Evolutionary conservation across 2,113 vertebrate species (phyloP), one percentile per base, ranked within the genome.

Genomic region (Oncorhynchus kisutch): DNA sequence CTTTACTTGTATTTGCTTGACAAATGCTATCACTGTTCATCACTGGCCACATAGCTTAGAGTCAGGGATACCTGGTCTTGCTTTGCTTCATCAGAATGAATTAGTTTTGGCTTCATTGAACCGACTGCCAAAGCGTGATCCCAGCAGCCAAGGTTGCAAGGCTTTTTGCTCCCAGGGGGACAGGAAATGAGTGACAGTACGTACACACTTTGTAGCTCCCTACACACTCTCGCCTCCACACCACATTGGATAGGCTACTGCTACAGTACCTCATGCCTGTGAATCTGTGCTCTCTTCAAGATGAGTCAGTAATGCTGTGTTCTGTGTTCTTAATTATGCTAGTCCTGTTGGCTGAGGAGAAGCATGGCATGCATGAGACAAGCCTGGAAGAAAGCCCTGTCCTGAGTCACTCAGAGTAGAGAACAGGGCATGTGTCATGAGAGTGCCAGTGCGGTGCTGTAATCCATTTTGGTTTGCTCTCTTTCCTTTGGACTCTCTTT

Each of bases 401-500:
- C 74, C 70, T 22, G 14, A 81, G 77, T 73, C 73, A 73, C 71
- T 81, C 34, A 74, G 82, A 77, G 74, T 82, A 86, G 82, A 54
- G 79, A 77, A 70, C 72, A 89, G 84, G 83, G 80, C 83, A 80
- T 80, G 90, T 88, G 85, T 90, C 90, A 86, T 81, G 82, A 88
- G 89, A 90, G 83, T 78, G 71, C 77, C 75, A 90, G 78, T 80
- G 82, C 88, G 54, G 79, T 84, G 70, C 85, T 91, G 79, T 88
- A 90, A 93, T 93, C 88, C 79, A 85, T 88, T 92, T 92, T 88
- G 86, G 89, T 89, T 91, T 84, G 84, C 88, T 91, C 84, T 79
- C 88, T 88, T 91, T 90, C 80, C 83, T 84, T 67, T 71, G 65
- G 73, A 81, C 81, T 80, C 25, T 67, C 66, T 83, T 82, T 78